Conservation (phyloP, 53 echinoderm and acorn worm genomes). For the Antedon mediterranea region DNA sequence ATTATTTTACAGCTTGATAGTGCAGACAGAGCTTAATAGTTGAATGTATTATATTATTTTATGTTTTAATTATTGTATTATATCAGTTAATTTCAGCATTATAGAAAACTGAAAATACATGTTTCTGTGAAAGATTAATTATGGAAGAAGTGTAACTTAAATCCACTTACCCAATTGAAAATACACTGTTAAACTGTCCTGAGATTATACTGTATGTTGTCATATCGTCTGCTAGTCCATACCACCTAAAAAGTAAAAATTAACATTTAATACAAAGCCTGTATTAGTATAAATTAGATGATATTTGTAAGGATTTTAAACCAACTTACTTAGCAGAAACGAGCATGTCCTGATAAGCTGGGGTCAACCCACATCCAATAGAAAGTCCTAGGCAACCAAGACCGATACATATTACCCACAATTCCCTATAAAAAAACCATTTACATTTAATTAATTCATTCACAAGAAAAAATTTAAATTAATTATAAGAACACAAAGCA, state of each 20-base stretch:
- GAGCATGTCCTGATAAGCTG: constrained; percentile 65
- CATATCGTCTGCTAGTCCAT: constrained; percentile 42
- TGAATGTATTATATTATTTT: too few relatives aligned
- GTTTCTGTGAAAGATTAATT: too few relatives aligned
- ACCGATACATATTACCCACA: constrained; percentile 34
- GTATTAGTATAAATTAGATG: background rate
- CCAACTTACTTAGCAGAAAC: constrained; percentile 58
- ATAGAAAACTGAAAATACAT: too few relatives aligned
- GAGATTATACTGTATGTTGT: constrained; percentile 42
- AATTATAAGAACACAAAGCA: too few relatives aligned
- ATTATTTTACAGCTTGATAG: too few relatives aligned
- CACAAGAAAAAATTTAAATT: too few relatives aligned
- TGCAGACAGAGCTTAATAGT: too few relatives aligned
- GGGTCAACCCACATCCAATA: constrained; percentile 53
- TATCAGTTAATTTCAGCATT: too few relatives aligned
- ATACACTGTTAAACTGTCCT: constrained; percentile 34
- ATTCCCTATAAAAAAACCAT: background rate
- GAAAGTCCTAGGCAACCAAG: constrained; percentile 29
- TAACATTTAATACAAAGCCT: background rate
- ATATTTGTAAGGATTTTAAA: background rate
- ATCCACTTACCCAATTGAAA: constrained; percentile 67
- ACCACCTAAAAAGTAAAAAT: constrained; percentile 16
- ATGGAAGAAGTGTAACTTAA: background rate
- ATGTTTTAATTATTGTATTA: too few relatives aligned
- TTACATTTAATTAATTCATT: too few relatives aligned